A percentile compares a stretch with the other conserved stretches of the same genome.
Conservation (phyloP, 2,113 vertebrate species). For the Rhinogobius similis region DNA sequence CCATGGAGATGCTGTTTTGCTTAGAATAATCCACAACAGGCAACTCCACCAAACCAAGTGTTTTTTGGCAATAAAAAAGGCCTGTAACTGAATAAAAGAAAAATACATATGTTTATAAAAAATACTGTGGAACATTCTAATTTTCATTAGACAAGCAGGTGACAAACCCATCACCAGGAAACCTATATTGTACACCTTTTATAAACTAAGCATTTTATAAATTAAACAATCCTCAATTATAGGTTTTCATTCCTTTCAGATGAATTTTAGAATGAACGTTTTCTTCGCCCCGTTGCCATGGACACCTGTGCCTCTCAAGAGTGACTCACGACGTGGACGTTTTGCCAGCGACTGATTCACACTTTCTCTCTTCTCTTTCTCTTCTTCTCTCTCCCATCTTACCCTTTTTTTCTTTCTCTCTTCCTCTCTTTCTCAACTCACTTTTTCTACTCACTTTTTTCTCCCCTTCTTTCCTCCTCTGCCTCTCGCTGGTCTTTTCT, state of each 20-base stretch:
- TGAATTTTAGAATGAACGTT: constrained; percentile 4
- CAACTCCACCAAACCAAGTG: too few relatives aligned
- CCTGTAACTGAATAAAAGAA: too few relatives aligned
- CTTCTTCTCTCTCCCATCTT: neutral
- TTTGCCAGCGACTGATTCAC: constrained; percentile 46
- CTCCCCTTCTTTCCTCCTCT: neutral
- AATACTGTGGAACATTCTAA: too few relatives aligned
- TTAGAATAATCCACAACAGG: too few relatives aligned
- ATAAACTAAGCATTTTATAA: too few relatives aligned
- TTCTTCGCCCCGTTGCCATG: constrained; percentile 47
- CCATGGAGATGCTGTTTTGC: too few relatives aligned
- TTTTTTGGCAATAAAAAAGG: too few relatives aligned
- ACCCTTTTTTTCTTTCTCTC: neutral
- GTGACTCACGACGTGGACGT: constrained; percentile 66
- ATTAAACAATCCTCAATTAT: too few relatives aligned
- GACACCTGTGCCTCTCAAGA: constrained; percentile 26
- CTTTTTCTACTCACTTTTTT: neutral
- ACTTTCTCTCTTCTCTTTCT: constrained; percentile 20
- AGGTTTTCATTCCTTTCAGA: neutral
- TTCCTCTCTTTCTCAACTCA: neutral
- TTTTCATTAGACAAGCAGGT: too few relatives aligned
- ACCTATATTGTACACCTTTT: too few relatives aligned
- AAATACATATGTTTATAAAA: too few relatives aligned
- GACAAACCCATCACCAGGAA: too few relatives aligned
- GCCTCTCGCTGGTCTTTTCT: neutral